A percentile compares a stretch with the other conserved stretches of the same genome.
phyloP scores from a whole-genome alignment of 1,140 invertebrate genomes.

The Goniozus legneri region DNA sequence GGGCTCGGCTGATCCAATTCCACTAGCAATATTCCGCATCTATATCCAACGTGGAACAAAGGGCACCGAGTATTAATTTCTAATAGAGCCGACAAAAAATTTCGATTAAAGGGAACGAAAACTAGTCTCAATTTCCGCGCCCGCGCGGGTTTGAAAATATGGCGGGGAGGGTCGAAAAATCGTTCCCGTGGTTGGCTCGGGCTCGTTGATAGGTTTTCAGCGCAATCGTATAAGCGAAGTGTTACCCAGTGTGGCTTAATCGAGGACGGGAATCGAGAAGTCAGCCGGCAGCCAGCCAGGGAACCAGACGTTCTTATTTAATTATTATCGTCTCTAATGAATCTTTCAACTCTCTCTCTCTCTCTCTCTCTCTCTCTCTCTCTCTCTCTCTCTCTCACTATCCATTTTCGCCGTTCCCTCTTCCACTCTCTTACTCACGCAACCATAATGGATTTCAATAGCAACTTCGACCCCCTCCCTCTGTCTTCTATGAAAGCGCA shows the following conservation, averaged over 20 bases:
- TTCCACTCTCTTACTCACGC: too few relatives aligned
- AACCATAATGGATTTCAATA: conserved; percentile 36
- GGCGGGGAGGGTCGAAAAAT: too few relatives aligned
- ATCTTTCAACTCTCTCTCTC: too few relatives aligned
- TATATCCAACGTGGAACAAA: too few relatives aligned
- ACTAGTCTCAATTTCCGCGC: too few relatives aligned
- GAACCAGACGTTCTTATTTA: conserved; percentile 35
- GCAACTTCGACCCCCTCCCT: conserved; percentile 21
- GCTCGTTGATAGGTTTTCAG: background rate
- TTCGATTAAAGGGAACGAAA: conserved; percentile 23
- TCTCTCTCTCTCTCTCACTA: too few relatives aligned
- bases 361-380: conserved; percentile 18
- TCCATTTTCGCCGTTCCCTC: too few relatives aligned
- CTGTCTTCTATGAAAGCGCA: background rate
- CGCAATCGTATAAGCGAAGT: background rate
- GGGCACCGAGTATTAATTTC: too few relatives aligned
- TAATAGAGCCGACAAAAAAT: too few relatives aligned
- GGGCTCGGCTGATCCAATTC: too few relatives aligned
- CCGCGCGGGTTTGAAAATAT: too few relatives aligned
- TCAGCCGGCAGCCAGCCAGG: conserved; percentile 6
- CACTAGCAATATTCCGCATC: too few relatives aligned
- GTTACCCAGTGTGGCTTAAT: background rate
- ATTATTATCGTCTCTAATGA: conserved; percentile 39
- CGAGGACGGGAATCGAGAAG: background rate
- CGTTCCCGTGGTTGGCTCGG: background rate